A percentile compares a stretch with the other conserved stretches of the same genome.
These are phyloP conservation scores for Anabas testudineus DNA, from an alignment of 2,797 vertebrate genomes.

Conservation along the genomic window DNA sequence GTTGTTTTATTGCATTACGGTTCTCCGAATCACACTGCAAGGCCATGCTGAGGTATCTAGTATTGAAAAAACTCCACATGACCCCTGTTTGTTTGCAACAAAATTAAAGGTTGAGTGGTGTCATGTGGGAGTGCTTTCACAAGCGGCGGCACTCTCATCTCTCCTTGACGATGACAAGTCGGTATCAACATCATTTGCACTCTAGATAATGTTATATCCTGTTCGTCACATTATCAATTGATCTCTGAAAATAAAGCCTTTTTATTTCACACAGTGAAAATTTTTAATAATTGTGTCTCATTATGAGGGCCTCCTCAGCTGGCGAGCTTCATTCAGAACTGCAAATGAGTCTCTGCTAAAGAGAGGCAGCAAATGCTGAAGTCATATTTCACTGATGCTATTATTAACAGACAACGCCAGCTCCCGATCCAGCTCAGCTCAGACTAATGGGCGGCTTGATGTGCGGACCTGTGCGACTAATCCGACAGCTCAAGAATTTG, in stretches of 20 bases:
- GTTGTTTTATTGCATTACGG: conserved; percentile 19
- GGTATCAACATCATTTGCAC: not conserved
- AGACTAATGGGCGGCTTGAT: not conserved
- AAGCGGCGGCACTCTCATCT: not conserved
- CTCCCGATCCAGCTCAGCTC: conserved; percentile 6
- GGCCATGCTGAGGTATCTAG: not conserved
- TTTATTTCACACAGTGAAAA: conserved; percentile 2
- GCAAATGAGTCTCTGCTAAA: conserved; percentile 5
- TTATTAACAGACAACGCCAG: conserved; percentile 12
- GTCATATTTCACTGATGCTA: conserved; percentile 9
- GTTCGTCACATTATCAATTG: not conserved
- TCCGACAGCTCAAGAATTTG: not conserved
- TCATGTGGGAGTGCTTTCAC: conserved; percentile 9
- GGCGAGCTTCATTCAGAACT: not conserved
- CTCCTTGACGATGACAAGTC: not conserved
- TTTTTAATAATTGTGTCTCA: not conserved
- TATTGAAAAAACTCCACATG: conserved; percentile 1
- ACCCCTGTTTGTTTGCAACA: not conserved
- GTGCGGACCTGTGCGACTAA: not conserved
- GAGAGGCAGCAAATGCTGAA: not conserved
- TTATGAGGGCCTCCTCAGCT: not conserved
- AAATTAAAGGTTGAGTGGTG: conserved; percentile 3
- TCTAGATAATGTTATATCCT: not conserved
- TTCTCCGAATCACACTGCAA: not conserved
- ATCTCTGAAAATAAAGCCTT: conserved; percentile 12